Evolutionary conservation across 2,797 vertebrate genomes (phyloP), one percentile per base, ranked within the genome.

Genomic region (Ceyx erithaca): DNA sequence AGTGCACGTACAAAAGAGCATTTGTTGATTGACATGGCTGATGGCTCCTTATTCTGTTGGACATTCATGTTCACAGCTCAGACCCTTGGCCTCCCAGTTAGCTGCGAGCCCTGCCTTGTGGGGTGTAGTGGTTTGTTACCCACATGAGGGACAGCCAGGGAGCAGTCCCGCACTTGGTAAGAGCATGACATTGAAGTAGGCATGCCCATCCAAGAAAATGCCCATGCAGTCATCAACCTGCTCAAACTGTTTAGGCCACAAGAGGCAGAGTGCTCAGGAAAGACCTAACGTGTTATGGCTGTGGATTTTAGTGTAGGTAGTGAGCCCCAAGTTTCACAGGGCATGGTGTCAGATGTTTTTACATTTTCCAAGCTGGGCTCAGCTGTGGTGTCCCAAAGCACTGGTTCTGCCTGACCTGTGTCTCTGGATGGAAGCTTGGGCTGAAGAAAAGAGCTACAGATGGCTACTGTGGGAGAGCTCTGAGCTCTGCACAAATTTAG

Each of bases 1-100:
- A 82, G 25, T 0, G 1, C 41, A 22, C 9, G 13, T 33, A 59
- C 5, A 62, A 31, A 64, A n/a, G 18, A 70, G 15, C 1, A 0
- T 7, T 82, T 25, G 3, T 15, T 54, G 30, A 41, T 28, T 67
- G 31, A 59, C 40, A 80, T 66, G 10, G 6, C 9, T 82, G 48
- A 37, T 31, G 14, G 35, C 26, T 14, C 7, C 40, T 71, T 77
- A 18, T 20, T 84, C 59, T 66, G 3, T 48, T 2, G 2, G 31
- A 72, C 23, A 0, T 64, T 66, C 7, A 35, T 26, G 33, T 11
- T 77, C 33, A 41, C 4, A 31, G 16, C 16, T 49, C 41, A 67
- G 41, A 45, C 23, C 21, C 19, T 26, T 67, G 51, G 33, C 41
- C 20, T 77, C 21, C 23, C 3, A 2, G 9, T 43, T 48, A 70